Evolutionary conservation across 2,797 vertebrate species (phyloP), one percentile per base, ranked within the genome.

Genomic region (Melanotaenia parkinsoni): DNA sequence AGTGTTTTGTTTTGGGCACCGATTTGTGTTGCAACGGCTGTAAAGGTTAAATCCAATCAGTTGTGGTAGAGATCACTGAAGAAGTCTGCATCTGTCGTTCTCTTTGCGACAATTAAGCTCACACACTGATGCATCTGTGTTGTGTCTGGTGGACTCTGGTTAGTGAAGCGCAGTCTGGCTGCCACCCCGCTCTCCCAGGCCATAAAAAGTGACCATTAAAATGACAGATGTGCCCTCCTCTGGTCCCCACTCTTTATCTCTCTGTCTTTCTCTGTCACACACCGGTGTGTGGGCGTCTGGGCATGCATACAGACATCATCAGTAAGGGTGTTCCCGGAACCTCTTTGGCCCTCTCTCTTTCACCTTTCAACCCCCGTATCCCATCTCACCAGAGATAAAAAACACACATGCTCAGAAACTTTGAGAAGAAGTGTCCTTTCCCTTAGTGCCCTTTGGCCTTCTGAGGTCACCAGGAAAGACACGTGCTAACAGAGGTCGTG

Each of bases 141-240:
- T 47, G 1, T 74, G 82, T 81, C 80, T 77, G 75, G 71, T 40
- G 70, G 38, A 9, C 70, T 72, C 62, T 24, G 70, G 63, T 69
- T 51, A 40, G 76, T 62, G 61, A 76, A 18, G 72, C 85, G 37
- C 81, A 37, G 74, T 83, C 80, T 88, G 84, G 74, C 80, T 72
- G 71, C 84, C 85, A 74, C 84, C 69, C 76, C 69, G 32, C 62
- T 86, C 87, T 83, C 82, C 58, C 76, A 26, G 68, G 67, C 80
- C 60, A 9, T 93, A 92, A 92, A 47, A 92, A 93, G 79, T 82
- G 82, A 77, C 90, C 84, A 90, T 94, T 93, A 93, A 90, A 88
- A 86, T 93, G 88, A 94, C 71, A 70, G 82, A 92, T 88, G 50
- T 64, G 63, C 60, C 72, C 59, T 71, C 58, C 50, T 37, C 58